These are phyloP conservation scores for Cirrhinus molitorella DNA, from an alignment of 2,797 vertebrate genomes.

Conservation along the genomic window DNA sequence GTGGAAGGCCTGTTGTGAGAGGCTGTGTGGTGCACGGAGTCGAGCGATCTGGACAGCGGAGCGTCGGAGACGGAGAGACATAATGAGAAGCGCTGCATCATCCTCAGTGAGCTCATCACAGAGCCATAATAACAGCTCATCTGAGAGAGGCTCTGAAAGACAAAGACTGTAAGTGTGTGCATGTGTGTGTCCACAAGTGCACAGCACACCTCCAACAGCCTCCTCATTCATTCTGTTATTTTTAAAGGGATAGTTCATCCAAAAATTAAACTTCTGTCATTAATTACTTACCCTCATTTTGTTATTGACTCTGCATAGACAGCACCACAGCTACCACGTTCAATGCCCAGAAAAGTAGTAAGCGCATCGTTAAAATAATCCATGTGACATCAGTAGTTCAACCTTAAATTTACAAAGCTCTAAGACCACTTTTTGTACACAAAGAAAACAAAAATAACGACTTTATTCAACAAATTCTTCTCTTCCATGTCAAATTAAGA, in stretches of 20 bases:
- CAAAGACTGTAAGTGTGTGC: neutral
- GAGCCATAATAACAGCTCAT: constrained; percentile 85
- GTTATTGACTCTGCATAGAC: too few relatives aligned
- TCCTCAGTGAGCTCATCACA: constrained; percentile 85
- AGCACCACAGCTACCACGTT: too few relatives aligned
- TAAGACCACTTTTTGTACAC: too few relatives aligned
- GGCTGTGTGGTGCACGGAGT: constrained; percentile 79
- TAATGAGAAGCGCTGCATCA: constrained; percentile 71
- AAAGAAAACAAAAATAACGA: too few relatives aligned
- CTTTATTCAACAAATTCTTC: too few relatives aligned
- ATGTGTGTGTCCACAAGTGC: neutral
- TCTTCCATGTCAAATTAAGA: too few relatives aligned
- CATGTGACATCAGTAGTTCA: too few relatives aligned
- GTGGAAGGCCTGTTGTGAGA: constrained; percentile 81
- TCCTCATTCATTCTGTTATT: neutral
- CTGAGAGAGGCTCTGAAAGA: constrained; percentile 60
- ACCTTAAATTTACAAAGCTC: too few relatives aligned
- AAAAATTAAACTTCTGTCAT: too few relatives aligned
- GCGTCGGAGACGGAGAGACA: constrained; percentile 76
- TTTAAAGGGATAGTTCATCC: neutral
- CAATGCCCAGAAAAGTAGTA: too few relatives aligned
- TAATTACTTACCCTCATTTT: too few relatives aligned
- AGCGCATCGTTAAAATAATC: too few relatives aligned
- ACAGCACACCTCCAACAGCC: neutral
- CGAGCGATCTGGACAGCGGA: constrained; percentile 84